Evolutionary conservation across 2,797 vertebrate species (phyloP).

Genomic region (Petrocephalus schoutedeni): DNA sequence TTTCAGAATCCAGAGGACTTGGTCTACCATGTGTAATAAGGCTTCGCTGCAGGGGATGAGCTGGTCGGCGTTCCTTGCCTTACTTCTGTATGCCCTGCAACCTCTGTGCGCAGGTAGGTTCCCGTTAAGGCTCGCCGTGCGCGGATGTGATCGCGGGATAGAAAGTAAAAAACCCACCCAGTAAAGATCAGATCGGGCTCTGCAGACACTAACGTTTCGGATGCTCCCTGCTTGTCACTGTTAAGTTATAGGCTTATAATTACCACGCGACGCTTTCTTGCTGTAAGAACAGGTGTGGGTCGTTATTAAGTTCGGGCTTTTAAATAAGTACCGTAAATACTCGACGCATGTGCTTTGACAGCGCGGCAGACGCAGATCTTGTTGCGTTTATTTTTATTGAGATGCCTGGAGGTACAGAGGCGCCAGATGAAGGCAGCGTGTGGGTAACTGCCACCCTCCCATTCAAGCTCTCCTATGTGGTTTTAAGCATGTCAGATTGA

Average conservation of each 20-base stretch:
- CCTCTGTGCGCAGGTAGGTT: slow-evolving; percentile 55
- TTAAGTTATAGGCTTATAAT: not conserved
- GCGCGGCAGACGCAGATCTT: not conserved
- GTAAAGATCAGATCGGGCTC: slow-evolving; percentile 9
- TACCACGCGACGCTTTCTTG: not conserved
- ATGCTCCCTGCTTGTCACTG: slow-evolving; percentile 6
- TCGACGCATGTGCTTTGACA: not conserved
- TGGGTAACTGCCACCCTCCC: not conserved
- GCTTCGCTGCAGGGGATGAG: slow-evolving; percentile 33
- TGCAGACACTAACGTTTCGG: slow-evolving; percentile 5
- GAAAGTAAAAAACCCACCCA: not conserved
- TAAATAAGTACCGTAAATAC: not conserved
- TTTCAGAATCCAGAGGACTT: not conserved
- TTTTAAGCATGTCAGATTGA: not conserved
- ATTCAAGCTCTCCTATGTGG: not conserved
- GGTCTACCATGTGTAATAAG: not conserved
- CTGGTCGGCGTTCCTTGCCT: slow-evolving; percentile 43
- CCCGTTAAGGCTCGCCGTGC: not conserved
- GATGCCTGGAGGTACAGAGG: not conserved
- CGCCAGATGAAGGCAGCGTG: not conserved
- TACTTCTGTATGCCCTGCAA: slow-evolving; percentile 44
- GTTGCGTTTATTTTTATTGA: slow-evolving; percentile 12
- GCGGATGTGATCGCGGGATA: not conserved
- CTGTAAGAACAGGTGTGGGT: not conserved
- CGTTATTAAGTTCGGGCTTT: not conserved